A percentile compares a stretch with the other conserved stretches of the same genome.
Conservation (phyloP, 1,140 invertebrate species). For the Ladona fulva region DNA sequence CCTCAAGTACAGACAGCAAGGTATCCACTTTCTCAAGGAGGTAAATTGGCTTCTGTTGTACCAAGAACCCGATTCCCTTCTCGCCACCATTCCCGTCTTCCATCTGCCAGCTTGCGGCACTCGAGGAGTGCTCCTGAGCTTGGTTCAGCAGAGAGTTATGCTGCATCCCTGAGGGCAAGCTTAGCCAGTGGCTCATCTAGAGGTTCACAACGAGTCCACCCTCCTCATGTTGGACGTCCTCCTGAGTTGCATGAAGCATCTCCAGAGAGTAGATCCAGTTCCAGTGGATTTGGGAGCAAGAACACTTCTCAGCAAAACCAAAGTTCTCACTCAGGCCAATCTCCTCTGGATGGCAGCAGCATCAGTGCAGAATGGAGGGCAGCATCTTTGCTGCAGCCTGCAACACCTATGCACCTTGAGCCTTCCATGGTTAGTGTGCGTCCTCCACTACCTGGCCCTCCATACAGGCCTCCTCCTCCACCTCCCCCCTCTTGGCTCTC, state of each 20-base stretch:
- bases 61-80: conserved; percentile 47
- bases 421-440: background rate
- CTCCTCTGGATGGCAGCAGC: conserved; percentile 45
- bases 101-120: conserved; percentile 37
- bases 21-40: conserved; percentile 29
- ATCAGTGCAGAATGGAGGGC: conserved; percentile 63
- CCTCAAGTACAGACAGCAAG: conserved; percentile 17
- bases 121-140: conserved; percentile 55
- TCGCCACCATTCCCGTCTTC: conserved; percentile 36
- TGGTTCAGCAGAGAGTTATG: conserved; percentile 2
- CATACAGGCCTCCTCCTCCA: conserved; percentile 58
- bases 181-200: conserved; percentile 39
- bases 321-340: conserved; percentile 41
- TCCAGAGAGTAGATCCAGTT: conserved; percentile 75
- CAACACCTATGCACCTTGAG: conserved; percentile 19
- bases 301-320: conserved; percentile 79
- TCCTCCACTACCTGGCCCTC: conserved; percentile 34
- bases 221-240: conserved; percentile 23
- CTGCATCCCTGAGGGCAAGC: conserved; percentile 15
- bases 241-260: conserved; percentile 49
- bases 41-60: conserved; percentile 30
- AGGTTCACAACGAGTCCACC: conserved; percentile 37
- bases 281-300: conserved; percentile 81
- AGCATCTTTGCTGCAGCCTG: conserved; percentile 15
- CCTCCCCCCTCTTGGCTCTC: conserved; percentile 32